Conservation (phyloP, 2,888 invertebrate species). For the Balanococcus diminutus region DNA sequence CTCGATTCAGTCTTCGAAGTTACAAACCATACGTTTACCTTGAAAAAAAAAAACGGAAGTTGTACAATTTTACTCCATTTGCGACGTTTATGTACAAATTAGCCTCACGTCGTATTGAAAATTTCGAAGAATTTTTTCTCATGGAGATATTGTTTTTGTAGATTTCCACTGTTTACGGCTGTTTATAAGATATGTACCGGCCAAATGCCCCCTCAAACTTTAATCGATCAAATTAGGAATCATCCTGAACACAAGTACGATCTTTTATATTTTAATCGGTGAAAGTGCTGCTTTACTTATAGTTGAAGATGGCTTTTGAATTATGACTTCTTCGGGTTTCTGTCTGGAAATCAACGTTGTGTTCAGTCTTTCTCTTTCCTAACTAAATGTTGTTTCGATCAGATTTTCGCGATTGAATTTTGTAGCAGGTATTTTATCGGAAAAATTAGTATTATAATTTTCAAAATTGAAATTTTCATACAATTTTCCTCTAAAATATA, state of each 20-base stretch:
- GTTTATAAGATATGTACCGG: constrained; percentile 92
- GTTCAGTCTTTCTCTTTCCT: neutral
- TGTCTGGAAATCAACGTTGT: neutral
- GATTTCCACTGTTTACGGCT: constrained; percentile 95
- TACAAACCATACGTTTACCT: too few relatives aligned
- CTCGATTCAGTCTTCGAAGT: too few relatives aligned
- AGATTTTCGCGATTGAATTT: neutral
- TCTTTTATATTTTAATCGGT: neutral
- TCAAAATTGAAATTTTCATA: neutral
- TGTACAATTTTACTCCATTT: too few relatives aligned
- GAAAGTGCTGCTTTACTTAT: neutral
- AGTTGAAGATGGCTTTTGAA: constrained; percentile 7
- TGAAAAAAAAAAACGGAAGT: too few relatives aligned
- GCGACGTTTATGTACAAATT: too few relatives aligned
- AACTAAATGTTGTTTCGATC: neutral
- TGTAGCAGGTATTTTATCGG: neutral
- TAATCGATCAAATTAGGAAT: constrained; percentile 90
- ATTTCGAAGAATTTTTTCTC: too few relatives aligned
- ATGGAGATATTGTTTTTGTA: constrained; percentile 66
- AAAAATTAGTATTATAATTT: neutral
- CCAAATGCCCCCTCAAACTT: constrained; percentile 75
- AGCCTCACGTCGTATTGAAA: too few relatives aligned
- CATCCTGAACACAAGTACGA: constrained; percentile 98
- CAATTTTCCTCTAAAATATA: neutral
- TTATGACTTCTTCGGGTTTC: neutral